Evolutionary conservation across 1,140 invertebrate species (phyloP).

Genomic region (Neotoxoptera formosana): DNA sequence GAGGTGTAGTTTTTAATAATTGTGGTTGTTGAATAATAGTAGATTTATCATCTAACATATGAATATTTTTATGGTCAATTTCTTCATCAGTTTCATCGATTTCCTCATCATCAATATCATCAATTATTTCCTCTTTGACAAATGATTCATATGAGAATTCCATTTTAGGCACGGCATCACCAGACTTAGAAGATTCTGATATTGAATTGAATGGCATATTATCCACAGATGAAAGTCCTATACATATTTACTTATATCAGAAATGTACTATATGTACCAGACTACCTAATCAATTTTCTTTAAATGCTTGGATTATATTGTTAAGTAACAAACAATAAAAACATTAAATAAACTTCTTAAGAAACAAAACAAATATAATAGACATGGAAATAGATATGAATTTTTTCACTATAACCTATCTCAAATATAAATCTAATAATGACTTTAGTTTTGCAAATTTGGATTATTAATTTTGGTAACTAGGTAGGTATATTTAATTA

Average conservation of each 20-base stretch:
- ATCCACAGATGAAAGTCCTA: constrained; percentile 53
- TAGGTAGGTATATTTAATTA: not conserved
- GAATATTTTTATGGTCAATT: not conserved
- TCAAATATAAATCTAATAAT: not conserved
- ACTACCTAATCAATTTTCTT: not conserved
- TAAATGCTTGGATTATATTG: not conserved
- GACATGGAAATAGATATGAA: not conserved
- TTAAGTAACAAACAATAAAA: not conserved
- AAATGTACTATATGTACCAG: not conserved
- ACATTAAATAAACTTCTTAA: not conserved
- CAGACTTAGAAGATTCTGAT: constrained; percentile 21
- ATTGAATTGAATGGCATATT: constrained; percentile 34
- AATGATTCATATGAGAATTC: constrained; percentile 6
- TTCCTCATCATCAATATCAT: not conserved
- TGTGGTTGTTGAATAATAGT: constrained; percentile 52
- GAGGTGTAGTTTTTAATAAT: constrained; percentile 46
- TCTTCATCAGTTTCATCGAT: not conserved
- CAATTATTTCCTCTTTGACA: constrained; percentile 43
- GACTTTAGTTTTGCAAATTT: not conserved
- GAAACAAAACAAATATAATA: not conserved
- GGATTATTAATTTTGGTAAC: not conserved
- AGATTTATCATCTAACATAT: not conserved
- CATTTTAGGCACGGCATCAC: not conserved
- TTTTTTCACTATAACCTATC: not conserved
- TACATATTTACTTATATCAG: constrained; percentile 43